Conservation (phyloP, 2,888 invertebrate species). For the Meghimatium bilineatum region DNA sequence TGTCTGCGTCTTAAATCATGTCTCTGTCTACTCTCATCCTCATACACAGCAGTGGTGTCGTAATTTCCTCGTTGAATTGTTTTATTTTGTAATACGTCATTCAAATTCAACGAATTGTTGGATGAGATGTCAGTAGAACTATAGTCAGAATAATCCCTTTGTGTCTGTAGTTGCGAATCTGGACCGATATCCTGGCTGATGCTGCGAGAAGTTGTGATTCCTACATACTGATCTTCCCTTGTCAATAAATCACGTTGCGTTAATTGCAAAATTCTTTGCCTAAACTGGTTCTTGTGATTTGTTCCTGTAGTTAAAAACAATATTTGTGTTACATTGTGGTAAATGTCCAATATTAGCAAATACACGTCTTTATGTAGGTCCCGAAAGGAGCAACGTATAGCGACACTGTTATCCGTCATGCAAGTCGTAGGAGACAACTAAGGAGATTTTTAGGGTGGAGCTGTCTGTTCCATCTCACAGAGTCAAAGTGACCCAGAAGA, state of each 20-base stretch:
- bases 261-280: not conserved
- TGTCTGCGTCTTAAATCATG: slow-evolving; percentile 13
- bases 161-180: not conserved
- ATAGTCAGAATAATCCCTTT: not conserved
- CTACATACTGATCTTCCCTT: not conserved
- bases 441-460: too few relatives aligned
- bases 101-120: too few relatives aligned
- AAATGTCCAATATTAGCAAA: too few relatives aligned
- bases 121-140: too few relatives aligned
- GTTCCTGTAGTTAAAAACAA: not conserved
- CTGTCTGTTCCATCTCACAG: too few relatives aligned
- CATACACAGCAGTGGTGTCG: not conserved
- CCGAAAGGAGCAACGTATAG: too few relatives aligned
- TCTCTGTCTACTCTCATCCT: not conserved
- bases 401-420: too few relatives aligned
- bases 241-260: not conserved
- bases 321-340: not conserved
- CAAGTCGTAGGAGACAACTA: too few relatives aligned
- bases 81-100: not conserved
- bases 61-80: not conserved
- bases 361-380: too few relatives aligned
- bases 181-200: not conserved
- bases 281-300: not conserved
- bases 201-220: not conserved
- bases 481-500: too few relatives aligned